Percentiles rank a stretch among this genome's conserved stretches.
These are phyloP conservation scores for Siphlonurus alternatus DNA, from an alignment of 2,888 invertebrate species.

Conservation along the genomic window DNA sequence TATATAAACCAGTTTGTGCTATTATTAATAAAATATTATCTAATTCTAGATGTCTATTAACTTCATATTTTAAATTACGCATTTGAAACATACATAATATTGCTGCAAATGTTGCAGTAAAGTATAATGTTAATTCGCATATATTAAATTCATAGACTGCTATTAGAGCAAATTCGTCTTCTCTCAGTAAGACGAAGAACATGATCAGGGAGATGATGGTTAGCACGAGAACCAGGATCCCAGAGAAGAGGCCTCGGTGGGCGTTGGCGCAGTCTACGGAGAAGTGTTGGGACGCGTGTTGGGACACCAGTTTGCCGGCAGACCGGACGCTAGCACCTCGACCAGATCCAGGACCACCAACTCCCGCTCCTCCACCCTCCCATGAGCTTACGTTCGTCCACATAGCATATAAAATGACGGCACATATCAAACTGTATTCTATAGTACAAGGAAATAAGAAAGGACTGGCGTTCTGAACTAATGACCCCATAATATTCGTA, in stretches of 20 bases:
- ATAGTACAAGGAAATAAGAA: constrained; percentile 82
- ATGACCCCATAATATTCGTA: constrained; percentile 36
- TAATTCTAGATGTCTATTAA: neutral
- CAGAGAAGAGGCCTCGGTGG: constrained; percentile 32
- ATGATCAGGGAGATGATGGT: constrained; percentile 75
- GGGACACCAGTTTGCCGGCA: neutral
- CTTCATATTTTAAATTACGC: constrained; percentile 9
- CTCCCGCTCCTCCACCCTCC: neutral
- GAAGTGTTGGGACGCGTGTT: constrained; percentile 24
- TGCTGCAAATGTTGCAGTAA: constrained; percentile 23
- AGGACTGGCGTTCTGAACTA: constrained; percentile 50
- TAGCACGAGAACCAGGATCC: constrained; percentile 60
- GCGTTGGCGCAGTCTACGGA: constrained; percentile 45
- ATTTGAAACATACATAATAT: constrained; percentile 26
- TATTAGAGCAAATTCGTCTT: constrained; percentile 33
- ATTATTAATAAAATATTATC: constrained; percentile 7
- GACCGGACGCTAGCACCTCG: neutral
- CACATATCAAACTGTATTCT: constrained; percentile 81
- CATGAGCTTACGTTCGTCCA: constrained; percentile 55
- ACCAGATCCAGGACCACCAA: neutral
- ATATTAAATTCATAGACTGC: constrained; percentile 26
- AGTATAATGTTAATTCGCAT: constrained; percentile 27
- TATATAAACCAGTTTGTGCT: constrained; percentile 8
- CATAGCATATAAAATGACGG: constrained; percentile 77
- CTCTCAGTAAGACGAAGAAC: constrained; percentile 68